Conservation (phyloP, 2,888 invertebrate genomes). For the Perdita meconis region DNA sequence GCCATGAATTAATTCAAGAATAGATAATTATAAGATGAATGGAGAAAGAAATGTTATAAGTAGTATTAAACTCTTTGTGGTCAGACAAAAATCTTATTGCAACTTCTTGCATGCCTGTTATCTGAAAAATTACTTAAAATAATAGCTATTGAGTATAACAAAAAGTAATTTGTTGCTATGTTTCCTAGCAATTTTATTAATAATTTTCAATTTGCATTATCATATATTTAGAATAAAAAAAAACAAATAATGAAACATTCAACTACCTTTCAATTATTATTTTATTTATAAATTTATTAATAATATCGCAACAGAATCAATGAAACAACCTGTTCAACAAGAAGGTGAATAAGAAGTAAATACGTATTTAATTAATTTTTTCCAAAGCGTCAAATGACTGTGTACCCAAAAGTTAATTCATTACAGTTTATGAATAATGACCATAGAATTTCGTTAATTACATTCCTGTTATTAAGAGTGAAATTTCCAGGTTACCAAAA, state of each 20-base stretch:
- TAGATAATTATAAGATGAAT: no score
- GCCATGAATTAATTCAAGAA: no score
- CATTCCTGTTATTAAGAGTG: neutral
- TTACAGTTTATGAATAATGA: neutral
- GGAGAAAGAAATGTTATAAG: no score
- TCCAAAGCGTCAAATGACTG: no score
- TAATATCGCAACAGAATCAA: neutral
- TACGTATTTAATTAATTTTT: no score
- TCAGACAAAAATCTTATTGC: no score
- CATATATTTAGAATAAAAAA: no score
- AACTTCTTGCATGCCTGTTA: neutral
- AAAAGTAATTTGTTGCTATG: neutral
- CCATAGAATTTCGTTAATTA: neutral
- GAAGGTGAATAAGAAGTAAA: no score
- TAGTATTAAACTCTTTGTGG: no score
- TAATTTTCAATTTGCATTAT: neutral
- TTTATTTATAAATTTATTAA: neutral
- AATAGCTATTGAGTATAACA: neutral
- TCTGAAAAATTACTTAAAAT: neutral
- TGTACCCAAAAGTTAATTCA: no score
- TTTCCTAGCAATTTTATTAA: neutral
- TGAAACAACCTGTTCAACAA: neutral
- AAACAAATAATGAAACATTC: no score
- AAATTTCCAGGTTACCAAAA: neutral
- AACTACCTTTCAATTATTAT: no score